A percentile compares a stretch with the other conserved stretches of the same genome.
Conservation (phyloP, 2,113 vertebrate species). For the Excalfactoria chinensis region DNA sequence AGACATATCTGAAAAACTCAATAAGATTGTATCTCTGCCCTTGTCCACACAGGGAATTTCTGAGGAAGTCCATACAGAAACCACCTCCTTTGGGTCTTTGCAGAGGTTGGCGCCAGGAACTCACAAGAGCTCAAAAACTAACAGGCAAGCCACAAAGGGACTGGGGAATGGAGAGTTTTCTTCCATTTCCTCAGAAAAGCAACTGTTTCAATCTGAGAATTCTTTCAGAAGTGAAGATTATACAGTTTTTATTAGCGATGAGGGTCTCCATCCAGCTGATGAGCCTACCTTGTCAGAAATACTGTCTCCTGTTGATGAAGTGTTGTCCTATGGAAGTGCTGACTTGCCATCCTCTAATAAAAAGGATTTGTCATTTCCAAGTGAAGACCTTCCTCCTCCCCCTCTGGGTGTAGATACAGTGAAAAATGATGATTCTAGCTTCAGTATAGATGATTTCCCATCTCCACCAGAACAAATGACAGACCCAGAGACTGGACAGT, state of each 20-base stretch:
- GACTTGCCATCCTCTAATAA: slow-evolving; percentile 62
- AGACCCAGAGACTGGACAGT: neutral
- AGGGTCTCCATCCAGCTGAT: neutral
- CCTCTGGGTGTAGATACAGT: slow-evolving; percentile 50
- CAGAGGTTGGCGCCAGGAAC: neutral
- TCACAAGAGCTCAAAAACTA: neutral
- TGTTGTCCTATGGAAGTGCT: slow-evolving; percentile 77
- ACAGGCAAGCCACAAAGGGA: neutral
- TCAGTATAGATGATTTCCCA: slow-evolving; percentile 64
- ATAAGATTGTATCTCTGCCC: neutral
- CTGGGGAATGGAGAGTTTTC: neutral
- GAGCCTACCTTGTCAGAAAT: slow-evolving; percentile 67
- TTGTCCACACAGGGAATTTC: neutral
- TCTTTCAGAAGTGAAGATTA: neutral
- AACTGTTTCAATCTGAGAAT: neutral
- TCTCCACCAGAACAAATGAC: slow-evolving; percentile 53
- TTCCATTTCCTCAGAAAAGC: neutral
- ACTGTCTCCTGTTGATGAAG: slow-evolving; percentile 75
- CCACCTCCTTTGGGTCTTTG: neutral
- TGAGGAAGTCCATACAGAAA: neutral
- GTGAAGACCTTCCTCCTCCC: slow-evolving; percentile 28
- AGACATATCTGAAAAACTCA: rapidly evolving
- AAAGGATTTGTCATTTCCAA: slow-evolving; percentile 38
- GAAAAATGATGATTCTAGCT: slow-evolving; percentile 33
- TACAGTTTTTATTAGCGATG: neutral